Evolutionary conservation across 1,140 invertebrate genomes (phyloP), one percentile per base, ranked within the genome.

Genomic region (Trinorchestia longiramus): DNA sequence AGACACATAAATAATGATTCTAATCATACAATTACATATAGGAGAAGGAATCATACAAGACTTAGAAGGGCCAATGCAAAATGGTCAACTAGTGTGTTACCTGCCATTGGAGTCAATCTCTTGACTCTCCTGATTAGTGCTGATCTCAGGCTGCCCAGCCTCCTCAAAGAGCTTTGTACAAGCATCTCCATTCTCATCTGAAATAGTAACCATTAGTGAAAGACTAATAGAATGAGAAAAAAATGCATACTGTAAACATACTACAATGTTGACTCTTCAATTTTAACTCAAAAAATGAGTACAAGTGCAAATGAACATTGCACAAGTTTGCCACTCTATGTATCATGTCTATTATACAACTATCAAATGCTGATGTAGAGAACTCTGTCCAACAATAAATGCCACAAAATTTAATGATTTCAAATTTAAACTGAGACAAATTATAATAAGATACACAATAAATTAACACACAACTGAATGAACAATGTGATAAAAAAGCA

Each of bases 71-170:
- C 3, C 1, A 77, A 36, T 77, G 36, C 36, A 36, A 77, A 77
- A 19, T 36, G 28, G 62, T 77, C 1, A 11, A 36, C 62, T 77
- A 28, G 62, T 77, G 62, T 19, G 62, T 23, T 90, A 90, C 88
- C 88, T 90, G 88, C 88, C 88, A 90, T 90, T 90, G 88, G 88
- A 90, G 88, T 90, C 88, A 4, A 90, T 90, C 43, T 90, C 88
- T 90, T 90, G 41, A 90, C 43, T 42, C 43, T 90, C 88, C 62
- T 11, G 62, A 77, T 36, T 36, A 3, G 62, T 11, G 62, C 62
- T 77, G 62, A 77, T 36, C 88, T 90, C 28, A 8, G 23, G n/a
- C 88, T 90, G 88, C n/a, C 43, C 41, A 42, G 88, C n/a, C 23
- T 90, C 88, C 28, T 90, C 88, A 90, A 90, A 90, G 36, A 90